Percentiles rank a stretch among this genome's conserved stretches.
Evolutionary conservation across 2,797 vertebrate species (phyloP).

Genomic region (Heliangelus exortis): DNA sequence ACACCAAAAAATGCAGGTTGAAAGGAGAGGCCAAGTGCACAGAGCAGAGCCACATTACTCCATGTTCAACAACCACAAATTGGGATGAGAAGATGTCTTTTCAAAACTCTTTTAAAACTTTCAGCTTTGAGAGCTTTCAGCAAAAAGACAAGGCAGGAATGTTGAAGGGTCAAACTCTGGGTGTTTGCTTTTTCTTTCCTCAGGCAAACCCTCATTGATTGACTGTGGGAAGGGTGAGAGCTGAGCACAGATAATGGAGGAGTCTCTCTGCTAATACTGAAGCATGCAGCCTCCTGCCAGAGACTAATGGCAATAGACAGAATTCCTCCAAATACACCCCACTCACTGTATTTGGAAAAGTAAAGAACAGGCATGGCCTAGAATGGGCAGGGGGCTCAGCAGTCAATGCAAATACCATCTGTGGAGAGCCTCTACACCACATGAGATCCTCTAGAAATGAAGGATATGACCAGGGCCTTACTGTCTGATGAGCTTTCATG

Average conservation of each 20-base stretch:
- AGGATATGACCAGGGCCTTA: not conserved
- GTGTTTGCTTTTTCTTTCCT: slow-evolving; percentile 9
- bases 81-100: slow-evolving; percentile 15
- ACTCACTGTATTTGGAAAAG: not conserved
- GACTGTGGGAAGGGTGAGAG: not conserved
- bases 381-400: not conserved
- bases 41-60: not conserved
- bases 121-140: slow-evolving; percentile 16
- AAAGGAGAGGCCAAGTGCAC: not conserved
- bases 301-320: not conserved
- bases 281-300: not conserved
- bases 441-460: not conserved
- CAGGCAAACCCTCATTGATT: not conserved
- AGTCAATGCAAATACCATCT: not conserved
- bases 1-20: not conserved
- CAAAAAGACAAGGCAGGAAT: slow-evolving; percentile 18
- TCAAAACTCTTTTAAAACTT: slow-evolving; percentile 21
- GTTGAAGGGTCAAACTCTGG: not conserved
- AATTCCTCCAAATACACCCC: not conserved
- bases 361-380: not conserved
- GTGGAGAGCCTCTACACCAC: not conserved
- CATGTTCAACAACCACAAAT: not conserved
- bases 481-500: not conserved
- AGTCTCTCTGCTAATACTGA: not conserved
- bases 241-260: not conserved